A percentile compares a stretch with the other conserved stretches of the same genome.
Conservation (phyloP, 2,797 vertebrate genomes). For the Notolabrus celidotus region DNA sequence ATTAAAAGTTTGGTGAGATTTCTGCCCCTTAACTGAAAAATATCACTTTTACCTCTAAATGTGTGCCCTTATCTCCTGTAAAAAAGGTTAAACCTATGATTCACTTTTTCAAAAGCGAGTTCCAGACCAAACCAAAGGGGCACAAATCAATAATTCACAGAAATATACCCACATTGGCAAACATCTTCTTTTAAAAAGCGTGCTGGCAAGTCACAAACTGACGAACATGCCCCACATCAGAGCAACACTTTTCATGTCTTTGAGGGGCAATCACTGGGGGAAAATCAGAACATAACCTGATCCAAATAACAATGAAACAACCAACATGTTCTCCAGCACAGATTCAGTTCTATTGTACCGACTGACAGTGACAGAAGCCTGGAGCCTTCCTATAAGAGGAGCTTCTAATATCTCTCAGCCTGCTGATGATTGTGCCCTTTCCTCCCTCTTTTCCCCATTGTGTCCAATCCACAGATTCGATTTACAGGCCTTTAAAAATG, state of each 20-base stretch:
- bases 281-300: slow-evolving; percentile 55
- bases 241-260: slow-evolving; percentile 37
- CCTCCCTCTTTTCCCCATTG: slow-evolving; percentile 73
- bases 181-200: neutral
- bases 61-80: no score
- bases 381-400: slow-evolving; percentile 60
- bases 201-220: slow-evolving; percentile 17
- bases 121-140: no score
- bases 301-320: slow-evolving; percentile 67
- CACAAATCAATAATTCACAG: no score
- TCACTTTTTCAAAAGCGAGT: no score
- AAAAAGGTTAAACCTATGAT: no score
- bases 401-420: slow-evolving; percentile 69
- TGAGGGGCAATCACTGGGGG: slow-evolving; percentile 39
- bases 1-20: no score
- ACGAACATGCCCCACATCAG: slow-evolving; percentile 24
- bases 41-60: no score
- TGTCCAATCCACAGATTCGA: slow-evolving; percentile 81
- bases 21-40: no score
- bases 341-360: slow-evolving; percentile 65
- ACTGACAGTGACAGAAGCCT: slow-evolving; percentile 81
- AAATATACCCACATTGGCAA: no score
- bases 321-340: slow-evolving; percentile 33
- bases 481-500: slow-evolving; percentile 82
- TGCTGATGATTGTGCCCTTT: slow-evolving; percentile 85